Evolutionary conservation across 2,113 vertebrate genomes (phyloP).

Genomic region (Dasyornis broadbenti): DNA sequence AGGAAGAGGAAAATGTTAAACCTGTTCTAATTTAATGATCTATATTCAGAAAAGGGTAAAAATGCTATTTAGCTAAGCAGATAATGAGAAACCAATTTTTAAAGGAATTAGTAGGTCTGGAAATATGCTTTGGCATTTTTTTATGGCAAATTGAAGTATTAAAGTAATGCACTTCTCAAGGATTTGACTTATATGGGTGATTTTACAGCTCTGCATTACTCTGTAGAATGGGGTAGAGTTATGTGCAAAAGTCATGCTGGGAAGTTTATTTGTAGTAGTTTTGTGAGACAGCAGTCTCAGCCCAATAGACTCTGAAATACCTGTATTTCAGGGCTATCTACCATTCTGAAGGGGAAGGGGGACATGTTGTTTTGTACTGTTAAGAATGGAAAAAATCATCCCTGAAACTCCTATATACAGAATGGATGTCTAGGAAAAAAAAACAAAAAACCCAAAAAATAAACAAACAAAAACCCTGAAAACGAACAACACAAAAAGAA

Average conservation of each 20-base stretch:
- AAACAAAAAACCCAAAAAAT: background rate
- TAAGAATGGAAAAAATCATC: background rate
- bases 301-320: background rate
- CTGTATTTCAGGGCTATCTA: no score
- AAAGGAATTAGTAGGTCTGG: background rate
- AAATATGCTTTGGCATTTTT: background rate
- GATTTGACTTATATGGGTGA: background rate
- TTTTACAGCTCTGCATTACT: background rate
- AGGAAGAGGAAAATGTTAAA: background rate
- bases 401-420: background rate
- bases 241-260: background rate
- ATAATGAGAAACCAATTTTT: background rate
- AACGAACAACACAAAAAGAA: background rate
- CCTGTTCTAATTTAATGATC: conserved; percentile 45
- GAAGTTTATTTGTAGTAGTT: background rate
- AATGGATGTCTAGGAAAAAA: background rate
- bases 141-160: background rate
- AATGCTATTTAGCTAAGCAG: background rate
- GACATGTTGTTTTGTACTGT: background rate
- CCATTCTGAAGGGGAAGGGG: background rate
- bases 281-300: background rate
- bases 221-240: background rate
- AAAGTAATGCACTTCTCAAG: background rate
- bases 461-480: background rate
- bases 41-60: background rate